These are phyloP conservation scores for Nesoenas mayeri DNA, from an alignment of 2,113 vertebrate genomes.

Conservation along the genomic window DNA sequence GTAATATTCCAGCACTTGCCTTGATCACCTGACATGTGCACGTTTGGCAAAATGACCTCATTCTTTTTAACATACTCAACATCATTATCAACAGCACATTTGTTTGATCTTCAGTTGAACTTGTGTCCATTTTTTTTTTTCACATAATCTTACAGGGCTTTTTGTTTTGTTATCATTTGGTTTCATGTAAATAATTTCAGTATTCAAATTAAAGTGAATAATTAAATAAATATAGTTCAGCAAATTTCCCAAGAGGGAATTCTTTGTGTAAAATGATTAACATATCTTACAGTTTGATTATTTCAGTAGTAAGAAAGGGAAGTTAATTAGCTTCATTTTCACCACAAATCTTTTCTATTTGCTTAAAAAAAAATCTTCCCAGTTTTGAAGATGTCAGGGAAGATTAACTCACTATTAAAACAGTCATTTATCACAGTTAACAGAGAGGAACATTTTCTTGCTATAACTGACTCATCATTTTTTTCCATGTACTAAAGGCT, in stretches of 20 bases:
- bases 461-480: neutral
- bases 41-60: neutral
- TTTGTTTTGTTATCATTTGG: neutral
- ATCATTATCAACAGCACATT: neutral
- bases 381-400: conserved; percentile 14
- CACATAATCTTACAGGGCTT: neutral
- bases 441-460: neutral
- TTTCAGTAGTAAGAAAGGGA: neutral
- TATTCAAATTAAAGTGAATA: neutral
- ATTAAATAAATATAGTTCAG: neutral
- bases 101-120: neutral
- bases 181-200: neutral
- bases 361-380: neutral
- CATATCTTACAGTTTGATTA: neutral
- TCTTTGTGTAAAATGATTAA: neutral
- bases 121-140: neutral
- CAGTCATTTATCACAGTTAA: conserved; percentile 9
- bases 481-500: neutral
- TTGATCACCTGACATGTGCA: neutral
- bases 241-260: neutral
- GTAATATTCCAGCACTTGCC: neutral
- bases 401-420: conserved; percentile 8
- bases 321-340: conserved; percentile 14
- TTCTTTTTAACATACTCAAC: neutral
- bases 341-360: neutral